phyloP scores from a whole-genome alignment of 1,140 invertebrate genomes.

The Pseudomyrmex dendroicus region DNA sequence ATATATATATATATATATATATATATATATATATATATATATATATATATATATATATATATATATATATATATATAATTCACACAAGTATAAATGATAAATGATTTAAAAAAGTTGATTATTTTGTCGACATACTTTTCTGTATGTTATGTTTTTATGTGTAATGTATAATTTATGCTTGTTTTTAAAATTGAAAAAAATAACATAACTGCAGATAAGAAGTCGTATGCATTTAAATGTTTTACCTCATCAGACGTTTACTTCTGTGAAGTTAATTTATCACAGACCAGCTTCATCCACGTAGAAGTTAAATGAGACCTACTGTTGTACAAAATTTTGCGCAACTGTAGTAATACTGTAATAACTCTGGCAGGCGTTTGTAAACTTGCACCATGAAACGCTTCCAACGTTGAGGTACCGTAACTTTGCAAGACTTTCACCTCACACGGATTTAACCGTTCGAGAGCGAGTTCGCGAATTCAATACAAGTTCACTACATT shows the following conservation, averaged over 20 bases:
- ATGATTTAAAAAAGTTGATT: background rate
- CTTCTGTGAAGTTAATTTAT: slow-evolving; percentile 7
- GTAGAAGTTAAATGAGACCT: slow-evolving; percentile 27
- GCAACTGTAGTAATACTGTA: slow-evolving; percentile 14
- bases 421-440: slow-evolving; percentile 60
- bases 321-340: slow-evolving; percentile 15
- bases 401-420: slow-evolving; percentile 7
- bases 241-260: too few species aligned
- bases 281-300: background rate
- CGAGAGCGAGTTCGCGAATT: slow-evolving; percentile 3
- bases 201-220: background rate
- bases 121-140: background rate
- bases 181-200: background rate
- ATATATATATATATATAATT: background rate
- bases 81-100: background rate
- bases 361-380: slow-evolving; percentile 32
- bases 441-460: slow-evolving; percentile 18
- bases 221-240: background rate
- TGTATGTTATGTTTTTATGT: background rate
- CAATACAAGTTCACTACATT: background rate
- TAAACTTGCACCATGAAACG: slow-evolving; percentile 46
- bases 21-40: too few species aligned
- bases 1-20: too few species aligned
- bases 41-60: too few species aligned
- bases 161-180: background rate